These are phyloP conservation scores for Pterocles orientalis DNA, from an alignment of 2,113 vertebrate species.

Conservation along the genomic window DNA sequence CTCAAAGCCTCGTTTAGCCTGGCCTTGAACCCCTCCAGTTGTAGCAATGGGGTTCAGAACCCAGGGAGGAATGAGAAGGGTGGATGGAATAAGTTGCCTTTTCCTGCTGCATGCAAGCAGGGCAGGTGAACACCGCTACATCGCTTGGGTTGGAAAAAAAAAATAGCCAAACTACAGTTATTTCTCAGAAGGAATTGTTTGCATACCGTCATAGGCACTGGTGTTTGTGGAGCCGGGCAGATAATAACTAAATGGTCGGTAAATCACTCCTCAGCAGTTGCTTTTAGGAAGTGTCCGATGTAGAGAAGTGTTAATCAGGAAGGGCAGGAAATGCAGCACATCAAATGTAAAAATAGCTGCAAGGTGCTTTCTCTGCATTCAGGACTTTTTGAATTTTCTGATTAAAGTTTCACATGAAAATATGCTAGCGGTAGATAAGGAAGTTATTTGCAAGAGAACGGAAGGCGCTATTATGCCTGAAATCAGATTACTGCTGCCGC, in stretches of 20 bases:
- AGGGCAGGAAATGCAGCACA: not conserved
- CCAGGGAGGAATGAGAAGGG: not conserved
- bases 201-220: not conserved
- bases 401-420: slow-evolving; percentile 48
- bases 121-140: not conserved
- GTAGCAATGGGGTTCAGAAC: not conserved
- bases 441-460: slow-evolving; percentile 29
- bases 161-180: not conserved
- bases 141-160: not conserved
- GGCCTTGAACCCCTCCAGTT: no score
- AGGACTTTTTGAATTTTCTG: slow-evolving; percentile 32
- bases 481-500: not conserved
- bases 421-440: slow-evolving; percentile 49
- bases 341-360: slow-evolving; percentile 49
- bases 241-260: not conserved
- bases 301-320: not conserved
- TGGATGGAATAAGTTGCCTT: not conserved
- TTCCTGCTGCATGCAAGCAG: not conserved
- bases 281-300: not conserved
- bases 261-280: slow-evolving; percentile 15
- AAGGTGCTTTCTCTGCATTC: slow-evolving; percentile 32
- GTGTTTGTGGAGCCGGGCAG: not conserved
- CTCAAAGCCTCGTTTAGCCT: no score
- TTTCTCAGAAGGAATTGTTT: not conserved
- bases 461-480: not conserved